Evolutionary conservation across 2,113 vertebrate species (phyloP).

Genomic region (Noturus placidus): DNA sequence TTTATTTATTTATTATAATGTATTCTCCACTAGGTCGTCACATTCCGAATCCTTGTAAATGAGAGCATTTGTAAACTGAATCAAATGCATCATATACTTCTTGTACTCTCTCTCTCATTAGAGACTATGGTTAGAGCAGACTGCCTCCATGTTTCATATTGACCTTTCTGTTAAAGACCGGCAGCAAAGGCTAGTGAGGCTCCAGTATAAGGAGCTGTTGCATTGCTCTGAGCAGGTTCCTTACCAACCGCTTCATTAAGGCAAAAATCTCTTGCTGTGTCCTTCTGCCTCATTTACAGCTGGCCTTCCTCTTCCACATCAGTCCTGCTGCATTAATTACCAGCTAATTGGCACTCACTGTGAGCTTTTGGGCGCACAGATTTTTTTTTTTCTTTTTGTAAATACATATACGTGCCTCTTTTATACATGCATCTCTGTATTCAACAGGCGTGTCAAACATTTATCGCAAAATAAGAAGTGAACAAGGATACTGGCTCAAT

Average conservation of each 20-base stretch:
- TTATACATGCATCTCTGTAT: constrained; percentile 62
- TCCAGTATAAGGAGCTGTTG: constrained; percentile 6
- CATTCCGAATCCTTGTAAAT: neutral
- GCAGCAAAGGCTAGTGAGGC: constrained; percentile 48
- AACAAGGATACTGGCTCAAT: constrained; percentile 75
- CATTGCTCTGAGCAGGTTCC: constrained; percentile 70
- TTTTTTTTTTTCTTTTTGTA: constrained; percentile 57
- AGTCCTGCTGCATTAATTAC: constrained; percentile 80
- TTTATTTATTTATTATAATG: neutral
- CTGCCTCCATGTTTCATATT: constrained; percentile 60
- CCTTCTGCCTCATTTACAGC: constrained; percentile 82
- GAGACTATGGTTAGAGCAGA: neutral
- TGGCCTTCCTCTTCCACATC: constrained; percentile 55
- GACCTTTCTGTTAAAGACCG: constrained; percentile 64
- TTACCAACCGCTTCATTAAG: constrained; percentile 87
- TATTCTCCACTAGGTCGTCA: neutral
- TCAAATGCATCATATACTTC: neutral
- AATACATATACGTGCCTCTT: constrained; percentile 61
- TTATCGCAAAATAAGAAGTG: constrained; percentile 72
- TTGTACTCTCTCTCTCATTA: neutral
- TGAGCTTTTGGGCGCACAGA: constrained; percentile 45
- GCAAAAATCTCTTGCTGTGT: constrained; percentile 79
- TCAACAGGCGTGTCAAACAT: constrained; percentile 76
- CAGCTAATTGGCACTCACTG: constrained; percentile 81
- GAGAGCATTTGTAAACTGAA: neutral